Base-by-base conservation (phyloP, 2,797 vertebrate species). In the Pseudomugil gertrudae region DNA sequence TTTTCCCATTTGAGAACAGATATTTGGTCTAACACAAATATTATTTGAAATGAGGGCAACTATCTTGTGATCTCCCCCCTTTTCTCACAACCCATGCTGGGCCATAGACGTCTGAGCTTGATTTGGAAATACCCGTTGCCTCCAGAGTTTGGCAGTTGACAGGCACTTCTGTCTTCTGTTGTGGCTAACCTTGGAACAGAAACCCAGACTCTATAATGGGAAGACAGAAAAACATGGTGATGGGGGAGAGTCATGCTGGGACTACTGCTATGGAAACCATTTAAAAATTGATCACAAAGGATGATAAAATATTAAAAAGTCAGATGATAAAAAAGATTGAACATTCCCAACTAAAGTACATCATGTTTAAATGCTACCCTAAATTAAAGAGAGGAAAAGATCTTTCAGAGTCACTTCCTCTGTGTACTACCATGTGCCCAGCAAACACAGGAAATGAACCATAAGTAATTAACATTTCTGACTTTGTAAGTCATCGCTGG, bases 61-160 rank as follows among this genome's bases (percentile, higher is more conserved):
- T 52, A 66, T 71, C 57, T 50, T 66, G 74, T 32, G 61, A 73
- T 70, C 76, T 72, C 32, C 54, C 26, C 55, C 52, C 62, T 77
- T 67, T 69, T 62, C 57, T 79, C 57, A 61, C 7, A 53, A 61
- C 60, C 56, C 77, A 74, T 19, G 2, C 51, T 69, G 73, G 80
- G 79, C 89, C 79, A 79, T 0, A 24, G 66, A 57, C 80, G 76
- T 90, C 94, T 87, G 78, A 82, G 93, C 84, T 92, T 84, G 62
- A 93, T 94, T 83, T 95, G 89, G 86, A 96, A 96, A 81, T 93
- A 94, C 83, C 60, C 67, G 32, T 89, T 86, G 48, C 94, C 92
- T 86, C 83, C 91, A 73, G 94, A 94, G 77, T 94, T 93, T 59
- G 53, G 76, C 69, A 14, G 92, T 94, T 5, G 94, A 96, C 80